phyloP scores from a whole-genome alignment of 2,797 vertebrate species.

The Rhabdophis nuchalis region DNA sequence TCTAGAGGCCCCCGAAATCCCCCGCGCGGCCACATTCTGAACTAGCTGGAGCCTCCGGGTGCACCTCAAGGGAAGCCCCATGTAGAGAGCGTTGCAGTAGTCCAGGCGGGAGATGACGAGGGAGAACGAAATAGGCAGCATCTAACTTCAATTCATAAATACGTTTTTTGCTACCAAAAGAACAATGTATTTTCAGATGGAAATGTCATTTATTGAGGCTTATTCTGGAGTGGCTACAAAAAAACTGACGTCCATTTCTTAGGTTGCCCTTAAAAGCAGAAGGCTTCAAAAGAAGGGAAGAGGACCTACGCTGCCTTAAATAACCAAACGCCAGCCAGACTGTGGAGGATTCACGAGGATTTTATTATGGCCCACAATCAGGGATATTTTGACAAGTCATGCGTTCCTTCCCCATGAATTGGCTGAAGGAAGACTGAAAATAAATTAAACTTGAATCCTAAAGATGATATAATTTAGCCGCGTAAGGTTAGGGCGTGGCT shows the following conservation, averaged over 20 bases:
- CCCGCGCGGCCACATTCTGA: too few relatives aligned
- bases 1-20: too few relatives aligned
- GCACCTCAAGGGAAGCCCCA: too few relatives aligned
- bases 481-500: background rate
- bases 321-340: background rate
- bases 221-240: background rate
- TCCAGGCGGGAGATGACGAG: too few relatives aligned
- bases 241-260: too few relatives aligned
- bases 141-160: background rate
- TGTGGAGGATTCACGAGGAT: background rate
- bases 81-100: too few relatives aligned
- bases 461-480: background rate
- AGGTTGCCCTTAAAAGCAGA: background rate
- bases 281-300: background rate
- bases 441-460: background rate
- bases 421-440: background rate
- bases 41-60: too few relatives aligned
- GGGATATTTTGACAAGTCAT: background rate
- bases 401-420: background rate
- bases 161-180: background rate
- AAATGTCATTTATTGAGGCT: background rate
- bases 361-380: slow-evolving; percentile 15
- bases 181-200: background rate
- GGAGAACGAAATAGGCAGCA: background rate
- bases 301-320: background rate